These are phyloP conservation scores for Drosophila rhopaloa DNA, from an alignment of 1,140 invertebrate species.

Conservation along the genomic window DNA sequence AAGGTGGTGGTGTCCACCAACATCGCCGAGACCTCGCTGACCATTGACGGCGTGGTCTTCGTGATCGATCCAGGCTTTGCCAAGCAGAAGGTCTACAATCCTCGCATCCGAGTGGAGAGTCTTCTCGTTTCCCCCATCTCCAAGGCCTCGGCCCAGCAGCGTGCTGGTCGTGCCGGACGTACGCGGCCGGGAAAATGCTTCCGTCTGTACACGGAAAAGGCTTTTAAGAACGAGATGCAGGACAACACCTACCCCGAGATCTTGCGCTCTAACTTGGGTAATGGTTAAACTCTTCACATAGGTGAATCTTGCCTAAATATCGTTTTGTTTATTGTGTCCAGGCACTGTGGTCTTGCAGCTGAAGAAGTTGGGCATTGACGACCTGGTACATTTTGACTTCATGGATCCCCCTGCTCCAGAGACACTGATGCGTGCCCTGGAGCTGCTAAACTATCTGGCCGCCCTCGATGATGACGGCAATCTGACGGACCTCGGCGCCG, in stretches of 20 bases:
- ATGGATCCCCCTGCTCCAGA: slow-evolving; percentile 99
- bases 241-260: slow-evolving; percentile 99
- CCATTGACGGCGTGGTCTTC: slow-evolving; percentile 99
- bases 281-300: neutral
- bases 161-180: slow-evolving; percentile 98
- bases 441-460: slow-evolving; percentile 98
- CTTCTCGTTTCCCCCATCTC: slow-evolving; percentile 99
- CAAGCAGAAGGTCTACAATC: slow-evolving; percentile 99
- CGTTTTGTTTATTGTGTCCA: slow-evolving; percentile 4
- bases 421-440: slow-evolving; percentile 99
- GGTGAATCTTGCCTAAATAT: neutral
- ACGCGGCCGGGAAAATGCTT: slow-evolving; percentile 99
- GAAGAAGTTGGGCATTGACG: slow-evolving; percentile 99
- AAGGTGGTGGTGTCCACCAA: slow-evolving; percentile 99
- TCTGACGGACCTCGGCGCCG: slow-evolving; percentile 97
- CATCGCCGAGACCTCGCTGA: slow-evolving; percentile 99
- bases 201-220: slow-evolving; percentile 99
- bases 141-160: slow-evolving; percentile 99
- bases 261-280: slow-evolving; percentile 86
- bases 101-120: slow-evolving; percentile 98
- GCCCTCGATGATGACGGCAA: slow-evolving; percentile 96
- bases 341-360: slow-evolving; percentile 97
- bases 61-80: slow-evolving; percentile 99
- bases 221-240: slow-evolving; percentile 99
- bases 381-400: slow-evolving; percentile 99